Base-by-base conservation (phyloP, 2,113 vertebrate genomes). In the Nesogale talazaci region DNA sequence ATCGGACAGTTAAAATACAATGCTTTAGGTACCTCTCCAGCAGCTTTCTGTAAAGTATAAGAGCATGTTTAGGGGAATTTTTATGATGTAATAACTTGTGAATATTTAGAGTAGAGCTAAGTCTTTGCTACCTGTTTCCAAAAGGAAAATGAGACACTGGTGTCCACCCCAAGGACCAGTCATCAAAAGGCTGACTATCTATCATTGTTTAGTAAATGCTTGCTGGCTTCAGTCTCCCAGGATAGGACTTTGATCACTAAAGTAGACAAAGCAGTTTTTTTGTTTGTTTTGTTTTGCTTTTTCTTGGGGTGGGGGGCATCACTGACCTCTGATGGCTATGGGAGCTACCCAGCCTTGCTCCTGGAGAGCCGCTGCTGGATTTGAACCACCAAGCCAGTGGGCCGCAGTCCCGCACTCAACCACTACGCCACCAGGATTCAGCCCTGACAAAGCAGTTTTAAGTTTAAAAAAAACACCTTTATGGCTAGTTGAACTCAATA, bases 1-100 rank as follows among this genome's bases (percentile, higher is more conserved):
- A 52, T 76, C 57, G 67, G n/a, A 74, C n/a, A 76, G 42, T 95
- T 84, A 94, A 90, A 89, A 90, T 29, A 61, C 92, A 85, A 29
- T 79, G 72, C 12, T 25, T 74, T 40, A 31, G 19, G 22, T 19
- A 36, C 56, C 29, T 59, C 52, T 95, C 86, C 46, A 79, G 82
- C 57, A 11, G 23, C 8, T 23, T 75, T 92, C 65, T 87, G 74
- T 38, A 89, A 65, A 46, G 42, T 40, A 22, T 27, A 25, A 86
- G 8, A 89, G 27, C 25, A 89, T 93, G 6, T 2, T 19, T 56
- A 16, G 67, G 63, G 67, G 22, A 12, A 46, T 76, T 85, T 92
- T 86, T 38, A 70, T 22, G 59, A 88, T 19, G 2, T 15, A 40
- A 27, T 11, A 34, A 52, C 25, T 25, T 40, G 27, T 16, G 6